These are phyloP conservation scores for Crocodylus rhombifer DNA, from an alignment of 2,797 vertebrate genomes.

Conservation along the genomic window DNA sequence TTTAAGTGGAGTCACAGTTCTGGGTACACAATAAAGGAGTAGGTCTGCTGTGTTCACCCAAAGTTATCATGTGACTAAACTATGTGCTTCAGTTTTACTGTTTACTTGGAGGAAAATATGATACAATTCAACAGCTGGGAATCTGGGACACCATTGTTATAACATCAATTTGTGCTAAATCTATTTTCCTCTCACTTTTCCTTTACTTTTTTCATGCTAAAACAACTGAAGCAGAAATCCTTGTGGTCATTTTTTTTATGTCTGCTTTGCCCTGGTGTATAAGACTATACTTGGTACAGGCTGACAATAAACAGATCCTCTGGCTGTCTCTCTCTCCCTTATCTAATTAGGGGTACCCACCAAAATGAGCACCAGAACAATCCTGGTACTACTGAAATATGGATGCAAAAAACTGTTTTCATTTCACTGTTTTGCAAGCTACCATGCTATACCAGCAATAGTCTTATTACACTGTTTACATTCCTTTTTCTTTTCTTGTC, in stretches of 20 bases:
- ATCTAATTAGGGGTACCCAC: not conserved
- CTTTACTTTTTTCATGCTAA: not conserved
- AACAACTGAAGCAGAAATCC: not conserved
- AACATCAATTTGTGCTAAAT: not conserved
- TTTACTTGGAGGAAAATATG: slow-evolving; percentile 20
- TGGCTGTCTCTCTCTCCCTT: not conserved
- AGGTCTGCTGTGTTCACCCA: slow-evolving; percentile 6
- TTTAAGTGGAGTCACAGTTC: slow-evolving; percentile 10
- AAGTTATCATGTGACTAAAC: slow-evolving; percentile 46
- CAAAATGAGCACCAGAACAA: not conserved
- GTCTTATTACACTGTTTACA: not conserved
- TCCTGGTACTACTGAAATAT: not conserved
- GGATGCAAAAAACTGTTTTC: not conserved
- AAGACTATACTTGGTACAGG: not conserved
- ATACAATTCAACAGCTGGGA: not conserved
- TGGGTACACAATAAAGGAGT: not conserved
- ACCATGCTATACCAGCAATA: not conserved
- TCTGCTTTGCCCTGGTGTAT: not conserved
- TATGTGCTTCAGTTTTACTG: slow-evolving; percentile 44
- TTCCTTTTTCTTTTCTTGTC: not conserved
- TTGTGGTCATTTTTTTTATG: not conserved
- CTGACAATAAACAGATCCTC: not conserved
- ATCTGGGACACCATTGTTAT: not conserved
- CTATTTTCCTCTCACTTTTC: not conserved
- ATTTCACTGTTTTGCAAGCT: not conserved